phyloP scores from a whole-genome alignment of 2,888 invertebrate genomes.

The Lepidonotus clava region DNA sequence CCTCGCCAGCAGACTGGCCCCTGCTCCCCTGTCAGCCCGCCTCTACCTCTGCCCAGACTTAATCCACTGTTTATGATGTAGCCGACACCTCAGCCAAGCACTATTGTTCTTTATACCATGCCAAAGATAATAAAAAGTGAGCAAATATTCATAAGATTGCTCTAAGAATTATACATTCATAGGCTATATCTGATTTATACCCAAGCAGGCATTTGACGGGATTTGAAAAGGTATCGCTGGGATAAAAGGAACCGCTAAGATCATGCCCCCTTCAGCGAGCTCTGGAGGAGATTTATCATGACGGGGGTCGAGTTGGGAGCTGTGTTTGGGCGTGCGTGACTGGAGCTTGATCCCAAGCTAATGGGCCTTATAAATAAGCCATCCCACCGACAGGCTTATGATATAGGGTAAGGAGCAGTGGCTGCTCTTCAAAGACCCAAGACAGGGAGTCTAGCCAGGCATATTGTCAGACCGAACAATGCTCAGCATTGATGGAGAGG shows the following conservation, averaged over 20 bases:
- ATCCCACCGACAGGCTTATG: not conserved
- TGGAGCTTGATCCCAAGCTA: not conserved
- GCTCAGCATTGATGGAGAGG: not conserved
- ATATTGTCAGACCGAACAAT: slow-evolving; percentile 2
- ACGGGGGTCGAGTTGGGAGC: not conserved
- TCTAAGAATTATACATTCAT: too few relatives aligned
- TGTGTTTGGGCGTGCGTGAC: not conserved
- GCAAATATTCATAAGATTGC: too few relatives aligned
- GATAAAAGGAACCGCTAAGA: not conserved
- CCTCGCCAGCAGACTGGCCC: too few relatives aligned
- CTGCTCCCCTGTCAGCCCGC: too few relatives aligned
- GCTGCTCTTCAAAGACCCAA: slow-evolving; percentile 4
- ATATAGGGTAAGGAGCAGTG: not conserved
- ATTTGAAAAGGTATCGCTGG: not conserved
- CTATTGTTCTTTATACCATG: too few relatives aligned
- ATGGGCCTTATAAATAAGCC: slow-evolving; percentile 23
- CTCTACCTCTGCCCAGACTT: too few relatives aligned
- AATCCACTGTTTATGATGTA: too few relatives aligned
- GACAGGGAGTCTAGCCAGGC: not conserved
- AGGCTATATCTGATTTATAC: not conserved
- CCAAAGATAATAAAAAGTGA: too few relatives aligned
- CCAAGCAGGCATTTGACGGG: not conserved
- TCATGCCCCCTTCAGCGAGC: too few relatives aligned
- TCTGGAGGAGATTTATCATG: not conserved
- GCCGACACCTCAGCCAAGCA: too few relatives aligned